These are phyloP conservation scores for Drosophila leontia DNA, from an alignment of 1,140 invertebrate genomes.

Conservation along the genomic window DNA sequence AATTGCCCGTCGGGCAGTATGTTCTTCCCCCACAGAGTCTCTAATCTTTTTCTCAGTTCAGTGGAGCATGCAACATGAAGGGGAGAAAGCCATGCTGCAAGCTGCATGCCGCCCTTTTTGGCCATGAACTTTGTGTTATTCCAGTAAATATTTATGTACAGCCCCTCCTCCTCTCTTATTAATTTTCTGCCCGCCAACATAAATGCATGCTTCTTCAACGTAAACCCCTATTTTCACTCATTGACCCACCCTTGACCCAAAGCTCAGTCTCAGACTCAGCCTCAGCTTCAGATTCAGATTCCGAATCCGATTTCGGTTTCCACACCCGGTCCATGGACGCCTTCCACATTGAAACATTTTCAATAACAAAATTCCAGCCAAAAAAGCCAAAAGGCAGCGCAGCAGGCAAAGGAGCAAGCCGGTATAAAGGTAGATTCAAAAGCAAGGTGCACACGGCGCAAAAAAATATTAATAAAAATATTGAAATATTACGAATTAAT, in stretches of 20 bases:
- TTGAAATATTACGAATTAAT: not conserved
- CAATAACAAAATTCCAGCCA: conserved; percentile 78
- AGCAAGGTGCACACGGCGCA: conserved; percentile 6
- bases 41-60: conserved; percentile 38
- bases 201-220: conserved; percentile 10
- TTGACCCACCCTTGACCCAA: conserved; percentile 57
- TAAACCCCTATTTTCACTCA: conserved; percentile 6
- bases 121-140: conserved; percentile 57
- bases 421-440: conserved; percentile 4
- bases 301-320: conserved; percentile 24
- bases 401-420: conserved; percentile 29
- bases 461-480: not conserved
- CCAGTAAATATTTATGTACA: not conserved
- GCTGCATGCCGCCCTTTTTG: conserved; percentile 27
- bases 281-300: conserved; percentile 7
- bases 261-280: not conserved
- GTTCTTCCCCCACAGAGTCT: not conserved
- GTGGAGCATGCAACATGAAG: conserved; percentile 55
- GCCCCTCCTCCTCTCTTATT: not conserved
- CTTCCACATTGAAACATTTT: conserved; percentile 70
- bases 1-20: conserved; percentile 23
- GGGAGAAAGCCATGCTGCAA: conserved; percentile 12
- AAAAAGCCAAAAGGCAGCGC: conserved; percentile 46
- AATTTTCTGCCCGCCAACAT: not conserved
- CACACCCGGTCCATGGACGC: conserved; percentile 20